A percentile compares a stretch with the other conserved stretches of the same genome.
Conservation (phyloP, 1,140 invertebrate species). For the Bombus soroeensis region DNA sequence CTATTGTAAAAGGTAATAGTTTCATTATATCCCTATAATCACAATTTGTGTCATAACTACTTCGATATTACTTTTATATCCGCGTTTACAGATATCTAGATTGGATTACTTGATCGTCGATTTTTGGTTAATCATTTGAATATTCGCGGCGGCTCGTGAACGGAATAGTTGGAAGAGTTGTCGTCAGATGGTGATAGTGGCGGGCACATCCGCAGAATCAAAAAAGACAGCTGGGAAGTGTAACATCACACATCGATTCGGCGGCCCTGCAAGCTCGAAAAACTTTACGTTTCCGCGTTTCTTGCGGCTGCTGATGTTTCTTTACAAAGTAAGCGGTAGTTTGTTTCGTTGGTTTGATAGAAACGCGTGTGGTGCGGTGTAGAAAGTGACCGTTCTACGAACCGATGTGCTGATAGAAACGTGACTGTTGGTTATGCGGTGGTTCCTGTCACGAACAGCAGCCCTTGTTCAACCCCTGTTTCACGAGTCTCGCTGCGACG, state of each 20-base stretch:
- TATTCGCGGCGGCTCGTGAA: neutral
- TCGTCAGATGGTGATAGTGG: conserved; percentile 61
- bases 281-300: conserved; percentile 62
- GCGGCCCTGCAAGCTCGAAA: conserved; percentile 68
- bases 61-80: neutral
- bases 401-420: conserved; percentile 59
- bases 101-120: neutral
- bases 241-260: conserved; percentile 79
- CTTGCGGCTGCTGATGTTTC: conserved; percentile 27
- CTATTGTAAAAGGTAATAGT: neutral
- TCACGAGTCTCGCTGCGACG: conserved; percentile 59
- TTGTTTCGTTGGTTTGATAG: conserved; percentile 15
- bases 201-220: conserved; percentile 76
- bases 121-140: neutral
- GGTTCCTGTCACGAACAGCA: conserved; percentile 69
- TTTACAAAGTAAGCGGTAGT: conserved; percentile 6
- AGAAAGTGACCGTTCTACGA: conserved; percentile 53
- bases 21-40: neutral
- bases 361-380: conserved; percentile 54
- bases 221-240: conserved; percentile 80
- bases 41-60: neutral
- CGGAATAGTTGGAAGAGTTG: neutral
- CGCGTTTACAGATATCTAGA: neutral
- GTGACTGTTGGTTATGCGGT: conserved; percentile 72
- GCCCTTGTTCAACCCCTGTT: conserved; percentile 72